Evolutionary conservation across 2,888 invertebrate genomes (phyloP), one percentile per base, ranked within the genome.

Genomic region (Drosophila cracens): DNA sequence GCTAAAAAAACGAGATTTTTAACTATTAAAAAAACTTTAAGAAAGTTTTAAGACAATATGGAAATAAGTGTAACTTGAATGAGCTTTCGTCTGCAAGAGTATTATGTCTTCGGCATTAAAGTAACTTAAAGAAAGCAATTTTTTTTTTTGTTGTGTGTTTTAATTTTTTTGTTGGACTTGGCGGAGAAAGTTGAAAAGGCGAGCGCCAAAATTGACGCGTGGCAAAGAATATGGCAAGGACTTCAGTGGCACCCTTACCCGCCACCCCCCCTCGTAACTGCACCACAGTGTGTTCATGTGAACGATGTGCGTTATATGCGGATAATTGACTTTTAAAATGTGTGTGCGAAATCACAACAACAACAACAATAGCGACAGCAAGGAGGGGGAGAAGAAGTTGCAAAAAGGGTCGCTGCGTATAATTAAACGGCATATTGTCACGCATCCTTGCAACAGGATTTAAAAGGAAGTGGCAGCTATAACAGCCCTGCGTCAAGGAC

Each of bases 241-340:
- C 63, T 43, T 57, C 7, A 34, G 53, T 27, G 59, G 52, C 63
- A 48, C 49, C 60, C 65, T 51, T 49, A 59, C 61, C 51, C 62
- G 7, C 16, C 13, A n/a, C 1, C 4, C 8, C 8, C 46, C 48
- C 51, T 57, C 66, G 56, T 48, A 61, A 53, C 10, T n/a, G 33
- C 43, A 11, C n/a, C 69, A 52, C 27, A 27, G n/a, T 18, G n/a
- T 25, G 61, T 58, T 46, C 53, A 72, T 70, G 77, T 74, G 84
- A 85, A 85, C 83, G 85, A 85, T 88, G 89, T 86, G 86, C 89
- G 79, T 84, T 86, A 88, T 88, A 81, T 88, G 89, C 86, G 90
- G 89, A 90, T 86, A 86, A 90, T 86, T 90, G 86, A 90, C 90
- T 86, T 86, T 86, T 86, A 86, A 86, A 86, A 90, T 85, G 85